Conservation (phyloP, 2,113 vertebrate genomes). For the Centropristis striata region DNA sequence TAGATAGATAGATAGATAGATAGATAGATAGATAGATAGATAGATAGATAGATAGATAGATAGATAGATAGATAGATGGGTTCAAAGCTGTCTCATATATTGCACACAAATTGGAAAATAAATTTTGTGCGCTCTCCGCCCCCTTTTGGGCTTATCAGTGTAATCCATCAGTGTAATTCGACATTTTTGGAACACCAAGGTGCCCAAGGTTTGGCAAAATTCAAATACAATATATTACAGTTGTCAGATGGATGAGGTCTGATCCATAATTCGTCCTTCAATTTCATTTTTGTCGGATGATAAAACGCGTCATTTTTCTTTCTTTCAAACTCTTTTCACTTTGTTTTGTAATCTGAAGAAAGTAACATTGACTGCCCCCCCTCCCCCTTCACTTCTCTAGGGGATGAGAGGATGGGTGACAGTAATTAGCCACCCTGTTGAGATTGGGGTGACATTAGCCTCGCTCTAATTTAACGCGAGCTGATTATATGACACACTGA, state of each 20-base stretch:
- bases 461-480: conserved; percentile 68
- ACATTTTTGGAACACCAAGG: neutral
- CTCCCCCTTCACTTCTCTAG: conserved; percentile 47
- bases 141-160: conserved; percentile 6
- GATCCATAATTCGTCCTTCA: neutral
- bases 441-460: conserved; percentile 67
- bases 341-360: conserved; percentile 27
- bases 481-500: conserved; percentile 74
- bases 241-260: conserved; percentile 3
- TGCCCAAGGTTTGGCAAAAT: conserved; percentile 21
- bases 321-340: conserved; percentile 6
- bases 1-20: neutral
- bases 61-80: conserved; percentile 5
- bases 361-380: conserved; percentile 12
- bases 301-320: conserved; percentile 5
- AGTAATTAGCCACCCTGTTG: conserved; percentile 71
- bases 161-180: conserved; percentile 31
- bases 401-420: conserved; percentile 43
- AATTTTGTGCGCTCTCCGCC: neutral
- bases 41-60: conserved; percentile 14
- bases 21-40: neutral
- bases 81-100: neutral
- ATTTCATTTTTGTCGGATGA: conserved; percentile 3
- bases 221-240: conserved; percentile 17
- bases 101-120: neutral